phyloP scores from a whole-genome alignment of 2,797 vertebrate species.

The Melanotaenia nigrans region DNA sequence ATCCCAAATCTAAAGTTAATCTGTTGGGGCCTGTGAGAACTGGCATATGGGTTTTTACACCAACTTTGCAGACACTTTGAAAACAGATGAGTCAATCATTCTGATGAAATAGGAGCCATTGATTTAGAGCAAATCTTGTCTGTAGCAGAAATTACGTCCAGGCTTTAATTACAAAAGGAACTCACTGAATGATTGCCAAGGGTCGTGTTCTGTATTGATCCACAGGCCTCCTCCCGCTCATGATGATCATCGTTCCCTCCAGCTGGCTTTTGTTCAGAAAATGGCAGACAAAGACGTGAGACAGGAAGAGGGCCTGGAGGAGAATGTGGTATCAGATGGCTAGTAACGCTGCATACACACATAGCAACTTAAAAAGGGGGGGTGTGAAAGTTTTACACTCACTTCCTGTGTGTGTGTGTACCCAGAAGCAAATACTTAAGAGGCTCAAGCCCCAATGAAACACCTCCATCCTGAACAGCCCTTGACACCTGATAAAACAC shows the following conservation, averaged over 20 bases:
- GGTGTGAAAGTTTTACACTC: slow-evolving; percentile 56
- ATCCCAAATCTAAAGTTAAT: slow-evolving; percentile 34
- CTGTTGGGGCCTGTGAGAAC: slow-evolving; percentile 30
- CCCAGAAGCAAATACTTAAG: slow-evolving; percentile 69
- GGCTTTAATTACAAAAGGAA: slow-evolving; percentile 51
- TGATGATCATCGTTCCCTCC: slow-evolving; percentile 41
- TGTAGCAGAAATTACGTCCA: slow-evolving; percentile 21
- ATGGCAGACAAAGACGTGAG: slow-evolving; percentile 53
- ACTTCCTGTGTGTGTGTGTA: slow-evolving; percentile 54
- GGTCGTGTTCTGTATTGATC: slow-evolving; percentile 59
- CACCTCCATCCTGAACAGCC: slow-evolving; percentile 61
- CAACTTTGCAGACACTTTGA: slow-evolving; percentile 52
- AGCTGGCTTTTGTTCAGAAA: slow-evolving; percentile 64
- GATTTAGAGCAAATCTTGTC: slow-evolving; percentile 44
- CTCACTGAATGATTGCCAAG: slow-evolving; percentile 48
- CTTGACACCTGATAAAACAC: slow-evolving; percentile 74
- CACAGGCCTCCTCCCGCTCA: slow-evolving; percentile 12
- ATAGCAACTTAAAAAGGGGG: slow-evolving; percentile 25
- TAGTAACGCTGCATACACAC: slow-evolving; percentile 51
- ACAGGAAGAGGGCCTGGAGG: slow-evolving; percentile 54
- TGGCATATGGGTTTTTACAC: slow-evolving; percentile 30
- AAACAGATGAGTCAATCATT: slow-evolving; percentile 55
- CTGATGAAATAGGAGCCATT: slow-evolving; percentile 55
- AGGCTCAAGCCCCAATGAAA: slow-evolving; percentile 60
- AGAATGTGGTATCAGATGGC: slow-evolving; percentile 69